These are phyloP conservation scores for Smithornis capensis DNA, from an alignment of 2,113 vertebrate species.

Conservation along the genomic window DNA sequence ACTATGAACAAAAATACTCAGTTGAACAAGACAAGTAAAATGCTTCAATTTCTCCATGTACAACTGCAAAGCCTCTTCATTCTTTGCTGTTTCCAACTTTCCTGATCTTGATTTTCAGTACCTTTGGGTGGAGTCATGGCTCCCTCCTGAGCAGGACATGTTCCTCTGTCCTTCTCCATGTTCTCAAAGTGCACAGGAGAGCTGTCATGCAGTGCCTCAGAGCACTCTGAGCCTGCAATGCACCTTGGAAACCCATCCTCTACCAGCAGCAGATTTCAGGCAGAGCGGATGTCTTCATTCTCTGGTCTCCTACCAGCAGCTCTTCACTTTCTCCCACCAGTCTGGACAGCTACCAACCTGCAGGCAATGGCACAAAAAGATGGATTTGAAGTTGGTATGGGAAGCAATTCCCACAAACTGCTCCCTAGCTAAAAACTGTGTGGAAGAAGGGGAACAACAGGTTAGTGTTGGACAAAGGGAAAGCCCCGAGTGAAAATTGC, in stretches of 20 bases:
- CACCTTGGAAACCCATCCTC: not conserved
- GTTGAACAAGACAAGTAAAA: not conserved
- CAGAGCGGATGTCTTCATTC: not conserved
- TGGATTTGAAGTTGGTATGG: not conserved
- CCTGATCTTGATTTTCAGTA: not conserved
- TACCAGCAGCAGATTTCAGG: not conserved
- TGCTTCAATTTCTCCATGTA: not conserved
- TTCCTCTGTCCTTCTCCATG: not conserved
- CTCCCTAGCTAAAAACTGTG: not conserved
- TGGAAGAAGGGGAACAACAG: not conserved
- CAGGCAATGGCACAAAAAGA: not conserved
- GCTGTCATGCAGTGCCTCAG: not conserved
- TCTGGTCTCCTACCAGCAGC: not conserved
- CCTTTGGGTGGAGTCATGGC: fast-evolving
- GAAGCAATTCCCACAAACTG: not conserved
- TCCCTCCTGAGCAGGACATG: not conserved
- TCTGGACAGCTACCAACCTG: not conserved
- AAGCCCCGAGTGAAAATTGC: not conserved
- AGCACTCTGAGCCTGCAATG: not conserved
- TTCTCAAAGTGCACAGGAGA: not conserved
- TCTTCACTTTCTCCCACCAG: not conserved
- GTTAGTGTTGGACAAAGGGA: not conserved
- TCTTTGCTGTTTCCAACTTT: not conserved
- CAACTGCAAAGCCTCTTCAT: not conserved
- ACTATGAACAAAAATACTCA: not conserved